Evolutionary conservation across 2,113 vertebrate species (phyloP), one percentile per base, ranked within the genome.

Genomic region (Pelodiscus sinensis): DNA sequence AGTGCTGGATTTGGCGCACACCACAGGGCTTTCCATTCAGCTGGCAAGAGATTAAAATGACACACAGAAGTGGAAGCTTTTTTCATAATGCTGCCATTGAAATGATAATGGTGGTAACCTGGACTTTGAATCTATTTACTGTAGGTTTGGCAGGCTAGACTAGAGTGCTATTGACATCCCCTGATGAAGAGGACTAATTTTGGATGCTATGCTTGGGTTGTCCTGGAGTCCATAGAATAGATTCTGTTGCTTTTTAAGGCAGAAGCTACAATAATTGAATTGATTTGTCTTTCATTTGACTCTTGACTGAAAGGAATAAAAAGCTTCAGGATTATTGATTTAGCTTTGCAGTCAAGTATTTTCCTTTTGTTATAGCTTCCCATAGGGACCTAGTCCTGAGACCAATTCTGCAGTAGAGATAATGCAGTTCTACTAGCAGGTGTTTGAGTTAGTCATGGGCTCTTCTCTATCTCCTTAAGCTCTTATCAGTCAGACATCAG

Each of bases 251-350:
- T 94, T 96, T 93, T 82, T 85, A 83, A 91, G 92, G 90, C 92
- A 95, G 95, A 93, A 89, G 80, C 88, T 94, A 90, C 93, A 92
- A 75, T 93, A 83, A 94, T 90, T 84, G 85, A 90, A 94, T 93
- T 92, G 96, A 97, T 94, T 90, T 90, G 90, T 71, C 89, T 97
- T 96, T 96, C 92, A 97, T 97, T 95, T 96, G 97, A 96, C 94
- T 94, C 94, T 88, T 97, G 97, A 96, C 89, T 82, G 92, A 95
- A 94, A 92, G 91, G 83, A 84, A 87, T 88, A 96, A 96, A 95
- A 85, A 90, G 78, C 95, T 95, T 96, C 95, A 79, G 81, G 50
- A 79, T 83, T 87, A 94, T 96, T 79, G 96, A 95, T 96, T 91
- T 82, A 6, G 84, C 14, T 75, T 51, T 73, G 79, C 79, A 44